Conservation (phyloP, 2,113 vertebrate genomes). For the Coptodon rendalli region DNA sequence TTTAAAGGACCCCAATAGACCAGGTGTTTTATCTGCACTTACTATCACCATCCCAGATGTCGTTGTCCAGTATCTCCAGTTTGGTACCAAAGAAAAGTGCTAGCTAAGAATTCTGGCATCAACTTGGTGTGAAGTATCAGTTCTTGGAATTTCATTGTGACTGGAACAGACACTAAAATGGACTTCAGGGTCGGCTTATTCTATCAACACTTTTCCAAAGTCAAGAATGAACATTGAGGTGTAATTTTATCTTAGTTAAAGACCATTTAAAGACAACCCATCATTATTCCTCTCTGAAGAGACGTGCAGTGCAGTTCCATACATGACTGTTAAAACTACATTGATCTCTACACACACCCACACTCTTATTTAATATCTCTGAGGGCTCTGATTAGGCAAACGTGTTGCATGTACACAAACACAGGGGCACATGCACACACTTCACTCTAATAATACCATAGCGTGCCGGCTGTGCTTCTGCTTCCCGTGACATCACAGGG, state of each 20-base stretch:
- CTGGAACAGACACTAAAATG: neutral
- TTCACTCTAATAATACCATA: conserved; percentile 16
- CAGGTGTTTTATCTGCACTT: neutral
- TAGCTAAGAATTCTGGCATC: neutral
- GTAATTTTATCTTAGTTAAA: neutral
- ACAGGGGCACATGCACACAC: neutral
- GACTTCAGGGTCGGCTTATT: neutral
- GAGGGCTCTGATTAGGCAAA: neutral
- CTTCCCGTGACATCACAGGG: conserved; percentile 43
- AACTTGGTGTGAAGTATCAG: neutral
- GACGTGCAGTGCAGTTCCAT: neutral
- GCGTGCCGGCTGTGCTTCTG: conserved; percentile 8
- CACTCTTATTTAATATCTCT: neutral
- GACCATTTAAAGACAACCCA: neutral
- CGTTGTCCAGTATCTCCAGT: neutral
- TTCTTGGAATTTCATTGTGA: neutral
- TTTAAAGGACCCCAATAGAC: neutral
- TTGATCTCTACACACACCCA: neutral
- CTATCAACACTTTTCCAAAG: neutral
- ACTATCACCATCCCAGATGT: neutral
- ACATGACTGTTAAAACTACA: neutral
- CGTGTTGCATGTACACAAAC: neutral
- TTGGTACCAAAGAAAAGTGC: neutral
- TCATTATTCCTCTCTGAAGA: neutral
- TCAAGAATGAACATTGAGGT: neutral